phyloP scores from a whole-genome alignment of 2,113 vertebrate genomes.

The Merops nubicus region DNA sequence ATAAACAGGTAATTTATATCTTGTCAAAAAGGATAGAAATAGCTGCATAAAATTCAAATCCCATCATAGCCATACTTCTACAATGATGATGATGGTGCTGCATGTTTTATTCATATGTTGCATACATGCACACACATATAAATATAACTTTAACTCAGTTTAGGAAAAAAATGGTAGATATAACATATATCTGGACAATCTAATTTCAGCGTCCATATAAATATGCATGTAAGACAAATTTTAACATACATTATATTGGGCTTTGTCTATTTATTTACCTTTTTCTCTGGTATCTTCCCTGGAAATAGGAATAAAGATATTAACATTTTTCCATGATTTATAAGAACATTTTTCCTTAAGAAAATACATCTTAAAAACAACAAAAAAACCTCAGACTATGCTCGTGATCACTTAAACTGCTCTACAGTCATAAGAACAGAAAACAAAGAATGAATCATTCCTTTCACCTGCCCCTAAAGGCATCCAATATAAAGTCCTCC shows the following conservation, averaged over 20 bases:
- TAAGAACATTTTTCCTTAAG: background rate
- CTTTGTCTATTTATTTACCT: background rate
- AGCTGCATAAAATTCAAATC: background rate
- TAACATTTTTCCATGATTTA: background rate
- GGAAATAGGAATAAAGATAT: background rate
- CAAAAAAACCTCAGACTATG: background rate
- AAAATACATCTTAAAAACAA: background rate
- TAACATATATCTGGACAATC: background rate
- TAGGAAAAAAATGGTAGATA: background rate
- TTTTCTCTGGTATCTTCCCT: background rate
- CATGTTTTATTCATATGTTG: background rate
- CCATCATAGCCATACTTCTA: background rate
- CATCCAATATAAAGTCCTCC: too few species aligned
- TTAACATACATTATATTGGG: background rate
- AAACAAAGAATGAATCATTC: background rate
- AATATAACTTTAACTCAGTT: background rate
- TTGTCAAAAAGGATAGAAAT: background rate
- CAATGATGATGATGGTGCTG: background rate
- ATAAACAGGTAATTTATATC: background rate
- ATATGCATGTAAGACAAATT: background rate
- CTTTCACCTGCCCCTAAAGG: background rate
- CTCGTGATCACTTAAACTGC: background rate
- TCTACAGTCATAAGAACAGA: background rate
- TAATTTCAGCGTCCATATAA: background rate
- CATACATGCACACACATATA: background rate